phyloP scores from a whole-genome alignment of 1,140 invertebrate genomes.

The Bombus terrestris region DNA sequence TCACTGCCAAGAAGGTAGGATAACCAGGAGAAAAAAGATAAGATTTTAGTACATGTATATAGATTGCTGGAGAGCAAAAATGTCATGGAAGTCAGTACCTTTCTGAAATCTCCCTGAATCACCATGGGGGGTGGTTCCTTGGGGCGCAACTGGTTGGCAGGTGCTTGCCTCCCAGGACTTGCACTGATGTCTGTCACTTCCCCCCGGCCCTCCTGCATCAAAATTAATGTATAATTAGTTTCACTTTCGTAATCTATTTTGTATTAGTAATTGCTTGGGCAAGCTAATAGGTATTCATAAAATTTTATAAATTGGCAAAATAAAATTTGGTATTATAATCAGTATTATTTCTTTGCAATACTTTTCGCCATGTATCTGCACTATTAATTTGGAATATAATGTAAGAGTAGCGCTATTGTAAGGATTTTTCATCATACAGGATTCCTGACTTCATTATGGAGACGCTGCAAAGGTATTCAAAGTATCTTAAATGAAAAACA shows the following conservation, averaged over 20 bases:
- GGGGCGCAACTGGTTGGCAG: slow-evolving; percentile 86
- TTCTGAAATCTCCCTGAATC: slow-evolving; percentile 95
- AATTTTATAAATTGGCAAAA: no score
- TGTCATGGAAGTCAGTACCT: slow-evolving; percentile 84
- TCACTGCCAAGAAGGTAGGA: background rate
- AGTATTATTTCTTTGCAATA: no score
- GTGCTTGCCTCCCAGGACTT: slow-evolving; percentile 92
- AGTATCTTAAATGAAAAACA: no score
- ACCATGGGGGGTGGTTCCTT: slow-evolving; percentile 93
- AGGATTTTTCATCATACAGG: no score
- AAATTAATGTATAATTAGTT: slow-evolving; percentile 54
- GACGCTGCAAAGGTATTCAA: no score
- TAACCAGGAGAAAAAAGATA: background rate
- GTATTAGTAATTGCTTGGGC: no score
- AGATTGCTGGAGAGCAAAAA: background rate
- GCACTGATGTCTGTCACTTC: slow-evolving; percentile 94
- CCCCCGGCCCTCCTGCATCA: slow-evolving; percentile 91
- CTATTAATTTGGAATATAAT: no score
- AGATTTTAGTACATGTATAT: background rate
- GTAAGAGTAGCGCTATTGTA: no score
- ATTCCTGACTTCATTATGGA: no score
- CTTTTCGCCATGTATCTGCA: no score
- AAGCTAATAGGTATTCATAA: no score
- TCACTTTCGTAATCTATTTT: background rate
- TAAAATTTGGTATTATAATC: no score